These are phyloP conservation scores for Hemicordylus capensis DNA, from an alignment of 2,113 vertebrate species.

Conservation along the genomic window DNA sequence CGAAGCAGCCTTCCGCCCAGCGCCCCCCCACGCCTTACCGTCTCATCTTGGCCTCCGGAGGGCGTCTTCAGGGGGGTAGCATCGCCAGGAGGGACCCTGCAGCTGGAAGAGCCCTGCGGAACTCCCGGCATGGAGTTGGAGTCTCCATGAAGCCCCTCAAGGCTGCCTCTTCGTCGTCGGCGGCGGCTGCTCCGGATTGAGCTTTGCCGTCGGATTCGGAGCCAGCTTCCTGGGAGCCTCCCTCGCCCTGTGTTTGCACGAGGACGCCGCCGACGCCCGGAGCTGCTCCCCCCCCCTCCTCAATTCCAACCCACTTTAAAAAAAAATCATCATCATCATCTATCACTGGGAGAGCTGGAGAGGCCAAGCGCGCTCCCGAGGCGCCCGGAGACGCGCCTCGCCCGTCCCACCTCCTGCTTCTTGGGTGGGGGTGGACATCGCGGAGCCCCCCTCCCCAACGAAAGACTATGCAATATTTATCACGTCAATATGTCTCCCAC, in stretches of 20 bases:
- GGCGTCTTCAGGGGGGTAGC: background rate
- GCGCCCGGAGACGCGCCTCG: constrained; percentile 73
- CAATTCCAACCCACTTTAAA: constrained; percentile 49
- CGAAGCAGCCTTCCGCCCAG: no score
- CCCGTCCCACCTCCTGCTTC: constrained; percentile 76
- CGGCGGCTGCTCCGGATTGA: background rate
- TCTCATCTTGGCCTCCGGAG: background rate
- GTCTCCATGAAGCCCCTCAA: background rate
- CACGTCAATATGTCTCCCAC: background rate
- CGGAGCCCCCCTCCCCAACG: background rate
- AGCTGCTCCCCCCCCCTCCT: constrained; percentile 42
- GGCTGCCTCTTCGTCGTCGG: no score
- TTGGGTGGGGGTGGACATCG: background rate
- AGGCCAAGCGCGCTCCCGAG: constrained; percentile 74
- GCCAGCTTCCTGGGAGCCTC: background rate
- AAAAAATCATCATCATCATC: constrained; percentile 40
- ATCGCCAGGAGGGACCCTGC: background rate
- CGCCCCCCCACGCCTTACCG: background rate
- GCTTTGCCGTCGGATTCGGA: background rate
- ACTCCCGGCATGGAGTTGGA: background rate
- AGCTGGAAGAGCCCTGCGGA: no score
- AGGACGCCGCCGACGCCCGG: constrained; percentile 50
- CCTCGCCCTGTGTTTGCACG: constrained; percentile 38
- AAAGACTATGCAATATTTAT: constrained; percentile 27
- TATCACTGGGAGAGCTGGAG: constrained; percentile 51